Evolutionary conservation across 2,888 invertebrate genomes (phyloP).

Genomic region (Leucophenga maculata): DNA sequence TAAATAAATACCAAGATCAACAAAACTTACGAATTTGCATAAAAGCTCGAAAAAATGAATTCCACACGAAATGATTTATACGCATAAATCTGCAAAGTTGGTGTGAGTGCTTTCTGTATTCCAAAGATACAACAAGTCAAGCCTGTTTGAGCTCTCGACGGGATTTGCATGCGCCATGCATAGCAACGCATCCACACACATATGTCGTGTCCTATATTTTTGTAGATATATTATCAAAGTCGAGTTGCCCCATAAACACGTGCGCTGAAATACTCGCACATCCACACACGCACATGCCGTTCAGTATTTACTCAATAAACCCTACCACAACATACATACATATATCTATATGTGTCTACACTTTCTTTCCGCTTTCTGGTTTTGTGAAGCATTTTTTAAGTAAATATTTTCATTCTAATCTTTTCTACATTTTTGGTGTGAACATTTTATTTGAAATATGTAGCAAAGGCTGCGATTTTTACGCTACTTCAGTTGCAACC

Average conservation of each 20-base stretch:
- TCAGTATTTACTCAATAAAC: background rate
- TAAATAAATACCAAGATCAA: background rate
- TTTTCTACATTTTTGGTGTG: conserved; percentile 23
- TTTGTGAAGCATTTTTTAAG: background rate
- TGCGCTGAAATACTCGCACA: background rate
- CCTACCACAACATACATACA: too few species aligned
- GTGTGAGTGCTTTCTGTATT: background rate
- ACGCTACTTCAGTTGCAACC: too few species aligned
- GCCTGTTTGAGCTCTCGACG: background rate
- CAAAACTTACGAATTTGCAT: background rate
- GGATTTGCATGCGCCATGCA: conserved; percentile 6
- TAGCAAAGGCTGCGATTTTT: conserved; percentile 57
- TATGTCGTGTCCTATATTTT: background rate
- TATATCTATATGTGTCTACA: too few species aligned
- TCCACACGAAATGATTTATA: conserved; percentile 14
- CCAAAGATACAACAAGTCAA: background rate
- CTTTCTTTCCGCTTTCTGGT: background rate
- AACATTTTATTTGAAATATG: conserved; percentile 55
- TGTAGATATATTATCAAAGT: too few species aligned
- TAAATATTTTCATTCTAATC: conserved; percentile 36
- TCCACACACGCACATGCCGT: background rate
- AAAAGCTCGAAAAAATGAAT: background rate
- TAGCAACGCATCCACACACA: background rate
- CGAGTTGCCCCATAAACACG: too few species aligned
- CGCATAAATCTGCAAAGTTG: conserved; percentile 14